Percentiles rank a stretch among this genome's conserved stretches.
These are phyloP conservation scores for Serripes groenlandicus DNA, from an alignment of 2,888 invertebrate genomes.

Conservation along the genomic window DNA sequence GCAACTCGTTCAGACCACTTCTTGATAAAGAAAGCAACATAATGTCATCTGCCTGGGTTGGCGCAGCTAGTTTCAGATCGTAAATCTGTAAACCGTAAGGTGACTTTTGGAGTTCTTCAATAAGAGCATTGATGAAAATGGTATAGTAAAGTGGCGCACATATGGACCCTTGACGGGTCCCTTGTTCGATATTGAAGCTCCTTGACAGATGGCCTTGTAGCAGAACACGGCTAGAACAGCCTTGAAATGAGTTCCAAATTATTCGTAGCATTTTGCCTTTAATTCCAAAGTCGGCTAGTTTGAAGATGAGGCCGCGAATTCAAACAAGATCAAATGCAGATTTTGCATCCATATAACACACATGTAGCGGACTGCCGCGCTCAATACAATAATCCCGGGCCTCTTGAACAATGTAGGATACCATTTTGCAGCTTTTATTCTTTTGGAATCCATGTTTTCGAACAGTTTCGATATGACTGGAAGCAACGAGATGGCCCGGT, in stretches of 20 bases:
- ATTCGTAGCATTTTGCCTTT: not conserved
- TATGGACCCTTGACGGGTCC: conserved; percentile 22
- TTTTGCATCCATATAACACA: conserved; percentile 21
- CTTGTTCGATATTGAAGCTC: not conserved
- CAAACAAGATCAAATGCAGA: conserved; percentile 19
- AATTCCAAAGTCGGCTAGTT: conserved; percentile 14
- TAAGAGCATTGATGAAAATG: conserved; percentile 19
- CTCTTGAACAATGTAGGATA: conserved; percentile 23
- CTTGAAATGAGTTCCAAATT: conserved; percentile 3
- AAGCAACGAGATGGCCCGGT: conserved; percentile 16
- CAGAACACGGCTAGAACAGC: not conserved
- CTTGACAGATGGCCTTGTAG: not conserved
- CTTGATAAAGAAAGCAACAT: conserved; percentile 9
- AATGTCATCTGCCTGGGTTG: conserved; percentile 34
- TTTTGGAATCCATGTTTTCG: conserved; percentile 33
- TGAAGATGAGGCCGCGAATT: conserved; percentile 13
- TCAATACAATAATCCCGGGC: conserved; percentile 12
- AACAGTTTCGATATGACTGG: conserved; percentile 4
- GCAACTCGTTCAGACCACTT: conserved; percentile 11
- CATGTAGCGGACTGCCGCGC: not conserved
- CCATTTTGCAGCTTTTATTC: conserved; percentile 21
- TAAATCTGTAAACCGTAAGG: conserved; percentile 14
- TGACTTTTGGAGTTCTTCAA: conserved; percentile 10
- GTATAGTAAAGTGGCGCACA: conserved; percentile 22
- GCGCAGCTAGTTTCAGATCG: not conserved